Conservation (phyloP, 2,888 invertebrate genomes). For the Seira sanloemensis region DNA sequence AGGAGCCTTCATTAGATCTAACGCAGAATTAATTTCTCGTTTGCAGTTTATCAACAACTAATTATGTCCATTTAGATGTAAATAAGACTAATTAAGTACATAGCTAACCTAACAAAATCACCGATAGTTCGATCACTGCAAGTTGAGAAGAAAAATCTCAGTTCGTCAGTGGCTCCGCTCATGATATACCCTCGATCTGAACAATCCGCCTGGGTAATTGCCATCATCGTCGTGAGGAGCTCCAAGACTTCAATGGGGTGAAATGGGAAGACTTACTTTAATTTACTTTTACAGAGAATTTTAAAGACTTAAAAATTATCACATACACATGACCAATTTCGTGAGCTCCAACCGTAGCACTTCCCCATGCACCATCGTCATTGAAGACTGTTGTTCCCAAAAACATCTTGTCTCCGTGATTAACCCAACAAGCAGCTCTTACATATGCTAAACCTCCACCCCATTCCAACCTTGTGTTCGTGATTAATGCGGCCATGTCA, state of each 20-base stretch:
- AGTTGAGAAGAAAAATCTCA: constrained; percentile 59
- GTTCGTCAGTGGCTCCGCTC: constrained; percentile 55
- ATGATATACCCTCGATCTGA: constrained; percentile 57
- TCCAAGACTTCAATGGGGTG: constrained; percentile 34
- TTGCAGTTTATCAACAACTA: background rate
- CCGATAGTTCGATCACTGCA: constrained; percentile 59
- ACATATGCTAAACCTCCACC: constrained; percentile 64
- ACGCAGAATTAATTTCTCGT: background rate
- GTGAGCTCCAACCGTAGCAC: constrained; percentile 59
- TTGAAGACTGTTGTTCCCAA: constrained; percentile 53
- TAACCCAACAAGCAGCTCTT: constrained; percentile 44
- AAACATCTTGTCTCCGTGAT: background rate
- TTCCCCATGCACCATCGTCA: constrained; percentile 60
- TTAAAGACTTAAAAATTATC: background rate
- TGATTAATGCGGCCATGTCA: constrained; percentile 59
- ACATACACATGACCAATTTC: constrained; percentile 62
- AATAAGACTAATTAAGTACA: no score
- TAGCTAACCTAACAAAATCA: constrained; percentile 43
- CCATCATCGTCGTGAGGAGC: constrained; percentile 66
- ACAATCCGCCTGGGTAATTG: constrained; percentile 50
- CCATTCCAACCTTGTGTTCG: constrained; percentile 63
- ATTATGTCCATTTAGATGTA: no score
- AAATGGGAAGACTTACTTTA: background rate
- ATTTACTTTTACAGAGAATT: background rate
- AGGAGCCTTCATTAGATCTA: constrained; percentile 46